A percentile compares a stretch with the other conserved stretches of the same genome.
Conservation (phyloP, 2,113 vertebrate genomes). For the Tachycineta bicolor region DNA sequence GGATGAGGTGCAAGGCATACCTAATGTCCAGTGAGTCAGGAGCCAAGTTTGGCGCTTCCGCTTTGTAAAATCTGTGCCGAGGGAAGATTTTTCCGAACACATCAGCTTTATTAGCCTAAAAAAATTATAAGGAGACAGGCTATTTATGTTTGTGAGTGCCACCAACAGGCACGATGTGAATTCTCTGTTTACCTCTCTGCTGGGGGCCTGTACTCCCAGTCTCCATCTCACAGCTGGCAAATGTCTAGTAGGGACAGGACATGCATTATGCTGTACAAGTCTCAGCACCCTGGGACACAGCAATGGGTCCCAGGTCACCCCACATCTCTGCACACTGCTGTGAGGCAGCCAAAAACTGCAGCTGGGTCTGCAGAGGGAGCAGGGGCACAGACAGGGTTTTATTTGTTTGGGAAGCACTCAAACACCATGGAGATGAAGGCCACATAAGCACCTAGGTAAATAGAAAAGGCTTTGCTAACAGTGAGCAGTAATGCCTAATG, state of each 20-base stretch:
- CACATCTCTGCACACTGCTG: not conserved
- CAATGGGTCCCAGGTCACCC: not conserved
- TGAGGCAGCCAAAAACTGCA: not conserved
- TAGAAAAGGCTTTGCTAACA: slow-evolving; percentile 40
- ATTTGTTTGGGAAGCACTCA: slow-evolving; percentile 62
- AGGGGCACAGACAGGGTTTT: not conserved
- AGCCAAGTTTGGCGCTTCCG: not conserved
- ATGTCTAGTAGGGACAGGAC: not conserved
- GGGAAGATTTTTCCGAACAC: not conserved
- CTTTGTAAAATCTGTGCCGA: not conserved
- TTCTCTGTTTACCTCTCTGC: not conserved
- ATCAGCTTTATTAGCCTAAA: not conserved
- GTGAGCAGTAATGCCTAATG: not conserved
- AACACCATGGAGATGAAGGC: slow-evolving; percentile 49
- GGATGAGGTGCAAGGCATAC: not conserved
- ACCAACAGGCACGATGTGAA: not conserved
- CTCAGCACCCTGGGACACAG: not conserved
- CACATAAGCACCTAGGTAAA: slow-evolving; percentile 53
- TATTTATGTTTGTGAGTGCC: not conserved
- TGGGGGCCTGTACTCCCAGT: not conserved
- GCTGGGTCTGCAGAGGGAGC: slow-evolving; percentile 13
- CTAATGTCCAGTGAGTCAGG: not conserved
- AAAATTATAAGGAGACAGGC: not conserved
- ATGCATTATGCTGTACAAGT: not conserved
- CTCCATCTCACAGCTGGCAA: not conserved